Evolutionary conservation across 1,140 invertebrate genomes (phyloP).

Genomic region (Ectropis grisescens): DNA sequence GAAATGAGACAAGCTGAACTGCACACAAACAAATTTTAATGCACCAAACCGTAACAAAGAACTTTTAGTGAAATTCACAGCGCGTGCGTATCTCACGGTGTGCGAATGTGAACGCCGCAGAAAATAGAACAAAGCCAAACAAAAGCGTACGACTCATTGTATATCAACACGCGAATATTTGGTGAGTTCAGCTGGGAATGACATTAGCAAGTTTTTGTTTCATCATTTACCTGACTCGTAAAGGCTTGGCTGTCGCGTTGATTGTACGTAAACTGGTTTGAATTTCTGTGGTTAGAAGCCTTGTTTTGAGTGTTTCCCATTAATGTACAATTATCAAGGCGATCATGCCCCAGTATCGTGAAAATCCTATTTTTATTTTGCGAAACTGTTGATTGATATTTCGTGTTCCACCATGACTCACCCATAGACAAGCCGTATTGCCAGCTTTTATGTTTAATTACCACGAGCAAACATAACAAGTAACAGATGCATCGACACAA

Average conservation of each 20-base stretch:
- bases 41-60: slow-evolving; percentile 33
- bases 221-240: slow-evolving; percentile 58
- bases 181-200: slow-evolving; percentile 66
- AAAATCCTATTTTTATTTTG: too few relatives aligned
- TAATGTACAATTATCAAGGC: too few relatives aligned
- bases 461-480: too few relatives aligned
- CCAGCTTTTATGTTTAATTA: too few relatives aligned
- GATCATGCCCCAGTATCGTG: too few relatives aligned
- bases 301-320: slow-evolving; percentile 62
- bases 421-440: too few relatives aligned
- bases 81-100: slow-evolving; percentile 2
- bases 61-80: slow-evolving; percentile 23
- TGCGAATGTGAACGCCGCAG: background rate
- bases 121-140: slow-evolving; percentile 9
- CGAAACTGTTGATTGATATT: too few relatives aligned
- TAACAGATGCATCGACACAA: too few relatives aligned
- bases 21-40: slow-evolving; percentile 37
- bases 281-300: slow-evolving; percentile 26
- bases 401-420: too few relatives aligned
- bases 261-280: slow-evolving; percentile 33
- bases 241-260: slow-evolving; percentile 43
- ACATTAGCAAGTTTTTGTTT: slow-evolving; percentile 65
- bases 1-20: slow-evolving; percentile 68
- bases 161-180: slow-evolving; percentile 28
- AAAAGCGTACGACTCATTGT: slow-evolving; percentile 10